A percentile compares a stretch with the other conserved stretches of the same genome.
Evolutionary conservation across 2,888 invertebrate genomes (phyloP).

Genomic region (Leucoptera coffeella): DNA sequence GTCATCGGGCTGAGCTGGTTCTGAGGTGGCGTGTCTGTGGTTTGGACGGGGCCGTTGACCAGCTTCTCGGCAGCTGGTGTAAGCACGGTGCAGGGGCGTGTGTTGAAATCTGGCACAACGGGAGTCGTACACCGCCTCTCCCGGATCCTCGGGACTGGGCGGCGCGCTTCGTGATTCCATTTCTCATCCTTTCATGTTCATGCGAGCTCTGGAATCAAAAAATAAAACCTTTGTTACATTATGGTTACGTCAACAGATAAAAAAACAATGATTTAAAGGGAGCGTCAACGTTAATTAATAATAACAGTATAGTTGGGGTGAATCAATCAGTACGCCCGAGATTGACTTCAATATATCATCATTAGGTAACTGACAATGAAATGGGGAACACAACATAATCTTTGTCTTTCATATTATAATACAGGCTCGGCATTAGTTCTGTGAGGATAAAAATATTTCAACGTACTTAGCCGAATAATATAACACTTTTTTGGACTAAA

Average conservation of each 20-base stretch:
- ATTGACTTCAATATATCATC: constrained; percentile 50
- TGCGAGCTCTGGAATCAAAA: constrained; percentile 4
- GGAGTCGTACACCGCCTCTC: constrained; percentile 64
- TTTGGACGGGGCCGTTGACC: constrained; percentile 24
- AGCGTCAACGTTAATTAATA: no score
- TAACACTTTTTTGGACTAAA: no score
- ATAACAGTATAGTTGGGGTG: no score
- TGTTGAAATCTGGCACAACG: constrained; percentile 64
- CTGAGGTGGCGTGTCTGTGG: constrained; percentile 38
- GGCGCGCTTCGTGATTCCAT: constrained; percentile 54
- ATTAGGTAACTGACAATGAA: constrained; percentile 38
- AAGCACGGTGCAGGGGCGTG: constrained; percentile 45
- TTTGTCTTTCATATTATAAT: constrained; percentile 29
- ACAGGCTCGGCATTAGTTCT: no score
- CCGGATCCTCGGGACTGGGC: constrained; percentile 51
- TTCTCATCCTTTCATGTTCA: constrained; percentile 44
- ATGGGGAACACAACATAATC: constrained; percentile 4
- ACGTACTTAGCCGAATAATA: no score
- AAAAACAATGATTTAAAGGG: not conserved
- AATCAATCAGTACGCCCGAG: constrained; percentile 34
- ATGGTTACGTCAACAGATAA: not conserved
- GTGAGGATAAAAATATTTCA: no score
- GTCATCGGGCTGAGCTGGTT: constrained; percentile 41
- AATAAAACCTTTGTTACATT: not conserved
- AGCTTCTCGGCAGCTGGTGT: constrained; percentile 39